phyloP scores from a whole-genome alignment of 1,140 invertebrate genomes.

The Formica selysi region DNA sequence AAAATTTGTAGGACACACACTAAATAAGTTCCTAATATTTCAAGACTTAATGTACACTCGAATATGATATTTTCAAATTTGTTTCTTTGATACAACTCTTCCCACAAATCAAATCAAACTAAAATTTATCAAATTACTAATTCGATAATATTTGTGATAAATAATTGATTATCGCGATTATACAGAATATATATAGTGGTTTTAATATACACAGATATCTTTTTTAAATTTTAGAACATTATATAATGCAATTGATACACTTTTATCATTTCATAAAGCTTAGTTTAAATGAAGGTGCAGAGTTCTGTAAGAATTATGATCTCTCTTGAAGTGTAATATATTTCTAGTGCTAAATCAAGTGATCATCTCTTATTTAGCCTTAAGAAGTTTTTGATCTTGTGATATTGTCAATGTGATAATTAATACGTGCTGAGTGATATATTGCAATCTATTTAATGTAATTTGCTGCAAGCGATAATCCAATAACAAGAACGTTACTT shows the following conservation, averaged over 20 bases:
- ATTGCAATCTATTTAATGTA: conserved; percentile 23
- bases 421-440: conserved; percentile 41
- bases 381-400: conserved; percentile 11
- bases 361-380: conserved; percentile 10
- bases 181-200: conserved; percentile 9
- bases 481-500: conserved; percentile 41
- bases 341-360: conserved; percentile 27
- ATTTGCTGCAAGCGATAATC: conserved; percentile 25
- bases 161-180: conserved; percentile 7
- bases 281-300: conserved; percentile 43
- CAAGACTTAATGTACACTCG: neutral
- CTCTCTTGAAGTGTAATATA: conserved; percentile 14
- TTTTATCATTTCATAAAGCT: conserved; percentile 31
- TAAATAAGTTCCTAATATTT: conserved; percentile 17
- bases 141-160: conserved; percentile 32
- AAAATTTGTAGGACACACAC: neutral
- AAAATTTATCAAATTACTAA: conserved; percentile 26
- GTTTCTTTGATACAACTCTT: neutral
- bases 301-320: conserved; percentile 1
- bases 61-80: conserved; percentile 16
- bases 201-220: conserved; percentile 7
- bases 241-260: conserved; percentile 33
- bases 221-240: conserved; percentile 20
- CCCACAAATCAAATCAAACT: neutral
- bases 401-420: conserved; percentile 44